A percentile compares a stretch with the other conserved stretches of the same genome.
phyloP scores from a whole-genome alignment of 2,888 invertebrate genomes.

The Yponomeuta malinellus region DNA sequence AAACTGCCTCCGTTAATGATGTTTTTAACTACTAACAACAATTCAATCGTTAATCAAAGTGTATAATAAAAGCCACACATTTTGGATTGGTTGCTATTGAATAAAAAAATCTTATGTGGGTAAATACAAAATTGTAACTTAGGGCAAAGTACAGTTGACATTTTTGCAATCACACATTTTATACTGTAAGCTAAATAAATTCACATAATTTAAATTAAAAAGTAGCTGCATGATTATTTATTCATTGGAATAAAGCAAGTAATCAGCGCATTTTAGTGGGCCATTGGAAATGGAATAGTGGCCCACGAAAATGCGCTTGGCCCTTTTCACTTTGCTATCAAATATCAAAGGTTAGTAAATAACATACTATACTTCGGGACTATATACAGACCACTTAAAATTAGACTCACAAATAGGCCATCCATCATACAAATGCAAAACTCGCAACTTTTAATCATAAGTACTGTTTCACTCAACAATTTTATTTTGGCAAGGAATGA shows the following conservation, averaged over 20 bases:
- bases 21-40: background rate
- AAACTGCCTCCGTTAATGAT: slow-evolving; percentile 22
- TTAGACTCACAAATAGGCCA: slow-evolving; percentile 46
- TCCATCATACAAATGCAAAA: slow-evolving; percentile 26
- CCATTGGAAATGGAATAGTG: background rate
- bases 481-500: slow-evolving; percentile 10
- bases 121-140: background rate
- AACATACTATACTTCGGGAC: slow-evolving; percentile 18
- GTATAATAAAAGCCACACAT: slow-evolving; percentile 4
- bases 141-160: background rate
- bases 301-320: background rate
- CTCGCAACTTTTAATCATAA: background rate
- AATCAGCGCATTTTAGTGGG: background rate
- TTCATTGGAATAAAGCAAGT: background rate
- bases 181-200: background rate
- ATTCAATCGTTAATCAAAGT: background rate
- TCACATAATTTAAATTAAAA: background rate
- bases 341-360: background rate
- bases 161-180: background rate
- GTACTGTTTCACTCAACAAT: background rate
- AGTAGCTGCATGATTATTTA: background rate
- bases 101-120: background rate
- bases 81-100: slow-evolving; percentile 18
- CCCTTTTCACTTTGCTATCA: background rate
- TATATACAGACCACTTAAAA: slow-evolving; percentile 34